Conservation (phyloP, 2,888 invertebrate genomes). For the Leptogaster cylindrica region DNA sequence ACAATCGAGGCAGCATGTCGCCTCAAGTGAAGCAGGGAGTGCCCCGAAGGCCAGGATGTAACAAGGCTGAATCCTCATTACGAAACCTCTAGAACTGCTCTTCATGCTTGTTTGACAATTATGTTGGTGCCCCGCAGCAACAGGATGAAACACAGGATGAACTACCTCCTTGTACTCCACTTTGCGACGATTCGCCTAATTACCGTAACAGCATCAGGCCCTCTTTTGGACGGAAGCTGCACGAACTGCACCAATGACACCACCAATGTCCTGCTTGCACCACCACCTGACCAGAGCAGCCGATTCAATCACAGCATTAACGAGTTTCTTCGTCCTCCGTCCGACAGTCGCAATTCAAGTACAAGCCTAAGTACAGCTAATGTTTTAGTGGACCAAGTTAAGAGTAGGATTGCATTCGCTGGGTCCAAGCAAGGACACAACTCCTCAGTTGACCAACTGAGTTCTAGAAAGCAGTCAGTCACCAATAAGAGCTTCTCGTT, state of each 20-base stretch:
- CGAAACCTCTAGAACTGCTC: constrained; percentile 2
- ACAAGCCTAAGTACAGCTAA: not conserved
- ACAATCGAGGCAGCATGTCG: constrained; percentile 16
- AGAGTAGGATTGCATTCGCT: not conserved
- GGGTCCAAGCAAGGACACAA: not conserved
- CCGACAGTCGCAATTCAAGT: not conserved
- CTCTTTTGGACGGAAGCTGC: not conserved
- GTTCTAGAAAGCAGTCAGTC: constrained; percentile 39
- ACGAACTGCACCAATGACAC: not conserved
- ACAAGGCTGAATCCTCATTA: constrained; percentile 21
- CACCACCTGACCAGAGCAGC: not conserved
- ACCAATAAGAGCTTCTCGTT: constrained; percentile 44
- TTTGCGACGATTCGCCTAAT: constrained; percentile 13
- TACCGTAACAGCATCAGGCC: not conserved
- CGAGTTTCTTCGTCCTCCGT: constrained; percentile 41
- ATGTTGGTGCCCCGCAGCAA: constrained; percentile 6
- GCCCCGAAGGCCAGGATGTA: not conserved
- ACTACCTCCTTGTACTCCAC: constrained; percentile 25
- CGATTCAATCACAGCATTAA: constrained; percentile 32
- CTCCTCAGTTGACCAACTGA: not conserved
- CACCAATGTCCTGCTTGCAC: not conserved
- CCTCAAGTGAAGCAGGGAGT: constrained; percentile 1
- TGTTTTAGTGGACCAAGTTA: constrained; percentile 26
- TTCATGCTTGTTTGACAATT: constrained; percentile 26
- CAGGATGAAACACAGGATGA: constrained; percentile 16